Conservation (phyloP, 2,797 vertebrate genomes). For the Etheostoma perlongum region DNA sequence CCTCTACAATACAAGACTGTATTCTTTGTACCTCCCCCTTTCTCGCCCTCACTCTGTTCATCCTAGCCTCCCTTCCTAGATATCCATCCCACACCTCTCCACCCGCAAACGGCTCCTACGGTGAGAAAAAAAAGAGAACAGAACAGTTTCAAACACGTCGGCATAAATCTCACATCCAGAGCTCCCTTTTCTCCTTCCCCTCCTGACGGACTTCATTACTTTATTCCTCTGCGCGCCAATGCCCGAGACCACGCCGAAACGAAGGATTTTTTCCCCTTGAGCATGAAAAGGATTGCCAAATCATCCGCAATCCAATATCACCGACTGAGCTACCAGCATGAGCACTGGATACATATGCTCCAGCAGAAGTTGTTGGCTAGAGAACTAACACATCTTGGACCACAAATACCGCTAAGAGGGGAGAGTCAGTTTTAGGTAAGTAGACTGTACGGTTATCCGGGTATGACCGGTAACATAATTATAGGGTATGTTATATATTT, state of each 20-base stretch:
- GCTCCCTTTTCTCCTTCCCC: slow-evolving; percentile 52
- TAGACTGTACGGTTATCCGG: slow-evolving; percentile 25
- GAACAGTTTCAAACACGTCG: slow-evolving; percentile 76
- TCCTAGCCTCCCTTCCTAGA: slow-evolving; percentile 78
- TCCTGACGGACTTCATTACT: slow-evolving; percentile 78
- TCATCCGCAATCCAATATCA: slow-evolving; percentile 90
- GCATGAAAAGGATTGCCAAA: slow-evolving; percentile 97
- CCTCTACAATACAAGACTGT: slow-evolving; percentile 83
- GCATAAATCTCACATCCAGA: slow-evolving; percentile 69
- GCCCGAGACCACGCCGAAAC: slow-evolving; percentile 87
- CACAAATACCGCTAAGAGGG: slow-evolving; percentile 78
- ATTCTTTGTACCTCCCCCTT: slow-evolving; percentile 86
- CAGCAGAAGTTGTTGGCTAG: slow-evolving; percentile 86
- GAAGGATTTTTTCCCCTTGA: slow-evolving; percentile 90
- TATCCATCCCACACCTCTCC: slow-evolving; percentile 79
- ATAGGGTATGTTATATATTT: slow-evolving; percentile 22
- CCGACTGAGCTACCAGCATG: slow-evolving; percentile 83
- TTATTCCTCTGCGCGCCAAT: slow-evolving; percentile 80
- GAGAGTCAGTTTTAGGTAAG: slow-evolving; percentile 89
- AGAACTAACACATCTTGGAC: slow-evolving; percentile 84
- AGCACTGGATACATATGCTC: slow-evolving; percentile 85
- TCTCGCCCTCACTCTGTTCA: slow-evolving; percentile 80
- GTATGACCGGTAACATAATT: slow-evolving; percentile 34
- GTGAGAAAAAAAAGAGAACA: slow-evolving; percentile 48
- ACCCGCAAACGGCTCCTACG: slow-evolving; percentile 73